These are phyloP conservation scores for Liasis olivaceus DNA, from an alignment of 2,797 vertebrate species.

Conservation along the genomic window DNA sequence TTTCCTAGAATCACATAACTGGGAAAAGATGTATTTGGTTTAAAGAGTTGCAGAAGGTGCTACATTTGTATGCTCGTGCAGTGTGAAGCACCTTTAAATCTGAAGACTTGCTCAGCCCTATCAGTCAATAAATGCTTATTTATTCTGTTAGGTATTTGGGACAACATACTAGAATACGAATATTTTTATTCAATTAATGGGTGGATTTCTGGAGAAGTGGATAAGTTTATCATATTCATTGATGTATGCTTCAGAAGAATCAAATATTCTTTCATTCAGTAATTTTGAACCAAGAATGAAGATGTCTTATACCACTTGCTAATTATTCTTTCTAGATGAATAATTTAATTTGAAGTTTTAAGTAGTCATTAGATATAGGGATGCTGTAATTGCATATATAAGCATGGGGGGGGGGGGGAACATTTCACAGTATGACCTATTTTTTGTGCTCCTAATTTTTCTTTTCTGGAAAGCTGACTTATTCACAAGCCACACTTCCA, in stretches of 20 bases:
- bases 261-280: neutral
- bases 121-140: neutral
- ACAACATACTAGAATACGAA: neutral
- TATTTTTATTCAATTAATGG: neutral
- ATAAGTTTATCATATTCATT: neutral
- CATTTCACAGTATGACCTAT: neutral
- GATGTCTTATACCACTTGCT: neutral
- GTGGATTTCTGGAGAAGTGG: neutral
- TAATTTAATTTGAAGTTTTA: neutral
- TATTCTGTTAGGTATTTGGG: neutral
- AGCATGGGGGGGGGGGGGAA: neutral
- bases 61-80: neutral
- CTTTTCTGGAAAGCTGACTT: neutral
- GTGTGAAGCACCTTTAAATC: neutral
- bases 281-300: neutral
- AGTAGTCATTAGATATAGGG: neutral
- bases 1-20: neutral
- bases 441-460: neutral
- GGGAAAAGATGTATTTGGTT: neutral
- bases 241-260: neutral
- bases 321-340: neutral
- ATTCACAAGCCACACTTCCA: neutral
- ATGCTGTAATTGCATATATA: neutral
- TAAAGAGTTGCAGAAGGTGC: neutral
- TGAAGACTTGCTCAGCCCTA: neutral